Base-by-base conservation (phyloP, 2,888 invertebrate genomes). In the Lepidonotus clava region DNA sequence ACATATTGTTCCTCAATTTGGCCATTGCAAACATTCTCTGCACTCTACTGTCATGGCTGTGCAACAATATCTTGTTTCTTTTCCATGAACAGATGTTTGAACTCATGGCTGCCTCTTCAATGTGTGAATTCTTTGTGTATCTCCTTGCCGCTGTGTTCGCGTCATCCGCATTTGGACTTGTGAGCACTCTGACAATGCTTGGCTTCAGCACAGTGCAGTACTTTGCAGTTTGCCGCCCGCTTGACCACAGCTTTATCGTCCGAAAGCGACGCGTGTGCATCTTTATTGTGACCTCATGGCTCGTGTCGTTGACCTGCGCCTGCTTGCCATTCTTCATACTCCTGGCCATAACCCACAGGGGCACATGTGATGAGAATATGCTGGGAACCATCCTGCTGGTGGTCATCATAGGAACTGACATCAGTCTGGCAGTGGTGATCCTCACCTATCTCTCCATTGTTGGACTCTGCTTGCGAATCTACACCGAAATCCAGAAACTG, bases 171-270 rank as follows among this genome's bases (percentile, higher is more conserved):
- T 86, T 88, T 38, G 88, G 88, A 6, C 36, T 88, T n/a, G 66
- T 89, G 14, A 87, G 86, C 77, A 85, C 86, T 2, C 67, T 89
- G n/a, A 88, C 88, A 2, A 86, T 90, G 84, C 83, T 90, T 4
- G 90, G 88, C 18, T 88, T 90, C 51, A 84, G 88, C 38, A 66
- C 85, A 11, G 86, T 88, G 32, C 90, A 90, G 86, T 90, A 87
- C 66, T 85, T 87, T 21, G 89, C 89, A 84, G 87, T 90, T 8
- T 88, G 89, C 46, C 51, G 71, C 6, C 90, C 90, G 0, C 83
- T 90, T 41, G 76, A 87, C 4, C 86, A 90, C 41, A 38, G 40
- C 32, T 80, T 6, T 32, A 71, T 88, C 21, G 83, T 88, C n/a
- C 28, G 88, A 11, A 84, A 83, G 36, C 66, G 56, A 51, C 53